phyloP scores from a whole-genome alignment of 2,888 invertebrate species.

The Nemotelus nigrinus region DNA sequence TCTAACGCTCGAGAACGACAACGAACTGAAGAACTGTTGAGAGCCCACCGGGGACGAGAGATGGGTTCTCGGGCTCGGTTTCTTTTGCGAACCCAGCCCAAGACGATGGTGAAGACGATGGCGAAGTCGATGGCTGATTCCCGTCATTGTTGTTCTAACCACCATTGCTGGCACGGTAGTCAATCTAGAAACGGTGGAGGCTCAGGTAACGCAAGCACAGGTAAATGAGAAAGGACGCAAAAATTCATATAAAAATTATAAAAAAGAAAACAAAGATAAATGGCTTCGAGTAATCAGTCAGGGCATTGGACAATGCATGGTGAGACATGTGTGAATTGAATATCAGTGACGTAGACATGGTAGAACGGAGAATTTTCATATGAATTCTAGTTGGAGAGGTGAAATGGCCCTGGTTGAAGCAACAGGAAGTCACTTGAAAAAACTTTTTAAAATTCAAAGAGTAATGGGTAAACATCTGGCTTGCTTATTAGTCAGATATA shows the following conservation, averaged over 20 bases:
- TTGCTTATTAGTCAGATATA: too few relatives aligned
- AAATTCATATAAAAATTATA: conserved; percentile 30
- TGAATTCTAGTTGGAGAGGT: too few relatives aligned
- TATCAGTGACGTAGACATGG: conserved; percentile 46
- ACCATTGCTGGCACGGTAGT: conserved; percentile 16
- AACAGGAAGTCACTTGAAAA: too few relatives aligned
- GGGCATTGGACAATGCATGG: background rate
- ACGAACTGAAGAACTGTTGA: conserved; percentile 1
- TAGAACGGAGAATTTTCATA: background rate
- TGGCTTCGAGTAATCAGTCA: conserved; percentile 20
- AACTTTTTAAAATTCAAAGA: too few relatives aligned
- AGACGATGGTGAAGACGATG: background rate
- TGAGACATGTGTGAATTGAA: conserved; percentile 47
- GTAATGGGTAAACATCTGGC: too few relatives aligned
- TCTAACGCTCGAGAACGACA: conserved; percentile 1
- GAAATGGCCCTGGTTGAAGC: too few relatives aligned
- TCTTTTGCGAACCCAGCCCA: conserved; percentile 45
- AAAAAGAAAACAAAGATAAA: conserved; percentile 35
- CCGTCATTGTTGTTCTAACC: conserved; percentile 49
- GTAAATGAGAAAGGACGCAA: conserved; percentile 41
- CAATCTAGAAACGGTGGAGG: conserved; percentile 5
- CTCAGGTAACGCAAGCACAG: conserved; percentile 39
- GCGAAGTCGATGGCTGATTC: conserved; percentile 38
- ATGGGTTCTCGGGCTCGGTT: conserved; percentile 19
- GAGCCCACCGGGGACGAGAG: conserved; percentile 1